Evolutionary conservation across 1,140 invertebrate genomes (phyloP).

Genomic region (Campoletis sonorensis): DNA sequence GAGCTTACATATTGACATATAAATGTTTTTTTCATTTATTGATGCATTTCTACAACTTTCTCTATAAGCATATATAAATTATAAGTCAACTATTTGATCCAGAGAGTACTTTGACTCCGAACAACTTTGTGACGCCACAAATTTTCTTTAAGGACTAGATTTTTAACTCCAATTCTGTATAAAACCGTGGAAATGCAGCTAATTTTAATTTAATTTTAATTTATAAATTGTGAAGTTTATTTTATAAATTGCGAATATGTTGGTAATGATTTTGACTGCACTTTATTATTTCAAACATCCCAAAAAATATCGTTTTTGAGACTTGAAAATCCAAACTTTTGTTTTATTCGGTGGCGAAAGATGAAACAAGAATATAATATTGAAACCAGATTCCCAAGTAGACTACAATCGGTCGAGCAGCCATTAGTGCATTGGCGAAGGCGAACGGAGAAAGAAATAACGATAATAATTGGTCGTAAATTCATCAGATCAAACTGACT

Average conservation of each 20-base stretch:
- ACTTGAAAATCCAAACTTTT: neutral
- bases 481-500: constrained; percentile 40
- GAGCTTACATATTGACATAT: neutral
- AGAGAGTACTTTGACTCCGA: too few relatives aligned
- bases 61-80: too few relatives aligned
- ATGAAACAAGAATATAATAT: neutral
- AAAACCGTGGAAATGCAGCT: too few relatives aligned
- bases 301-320: neutral
- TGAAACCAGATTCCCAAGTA: constrained; percentile 28
- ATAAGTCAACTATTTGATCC: too few relatives aligned
- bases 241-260: too few relatives aligned
- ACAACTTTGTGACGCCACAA: too few relatives aligned
- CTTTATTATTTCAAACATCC: neutral
- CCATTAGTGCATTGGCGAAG: constrained; percentile 41
- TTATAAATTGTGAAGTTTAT: too few relatives aligned
- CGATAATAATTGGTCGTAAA: constrained; percentile 48
- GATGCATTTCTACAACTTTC: too few relatives aligned
- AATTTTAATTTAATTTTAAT: too few relatives aligned
- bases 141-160: too few relatives aligned
- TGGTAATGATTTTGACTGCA: neutral
- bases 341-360: neutral
- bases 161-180: too few relatives aligned
- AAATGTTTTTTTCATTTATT: neutral
- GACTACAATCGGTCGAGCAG: constrained; percentile 41
- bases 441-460: constrained; percentile 36